These are phyloP conservation scores for Oxygymnocypris stewartii DNA, from an alignment of 2,113 vertebrate genomes.

Conservation along the genomic window DNA sequence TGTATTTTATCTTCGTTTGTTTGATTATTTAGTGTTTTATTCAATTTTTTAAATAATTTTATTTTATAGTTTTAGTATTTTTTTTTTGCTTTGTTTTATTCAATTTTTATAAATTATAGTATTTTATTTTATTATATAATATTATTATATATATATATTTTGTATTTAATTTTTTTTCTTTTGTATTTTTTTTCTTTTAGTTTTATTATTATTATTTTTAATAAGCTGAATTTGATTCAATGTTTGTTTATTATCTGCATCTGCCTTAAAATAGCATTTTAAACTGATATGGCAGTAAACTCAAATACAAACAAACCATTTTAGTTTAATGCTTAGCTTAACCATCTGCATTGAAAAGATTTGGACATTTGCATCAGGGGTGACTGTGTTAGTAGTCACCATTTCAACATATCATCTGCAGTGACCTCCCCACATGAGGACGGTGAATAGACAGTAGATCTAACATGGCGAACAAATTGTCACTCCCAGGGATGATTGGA, in stretches of 20 bases:
- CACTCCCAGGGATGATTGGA: conserved; percentile 53
- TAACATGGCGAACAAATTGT: conserved; percentile 45
- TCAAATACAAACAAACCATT: not conserved
- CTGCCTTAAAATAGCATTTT: not conserved
- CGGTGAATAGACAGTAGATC: conserved; percentile 35
- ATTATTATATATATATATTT: too few relatives aligned
- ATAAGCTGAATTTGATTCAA: not conserved
- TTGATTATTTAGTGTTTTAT: too few relatives aligned
- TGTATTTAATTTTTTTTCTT: not conserved
- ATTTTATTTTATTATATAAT: too few relatives aligned
- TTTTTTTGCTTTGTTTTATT: not conserved
- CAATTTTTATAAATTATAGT: not conserved
- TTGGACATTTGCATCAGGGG: not conserved
- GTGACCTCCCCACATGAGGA: conserved; percentile 40
- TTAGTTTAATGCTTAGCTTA: conserved; percentile 29
- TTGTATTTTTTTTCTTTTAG: not conserved
- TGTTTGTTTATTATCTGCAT: not conserved
- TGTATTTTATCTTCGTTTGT: too few relatives aligned
- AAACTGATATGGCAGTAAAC: not conserved
- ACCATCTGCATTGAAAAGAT: conserved; percentile 14
- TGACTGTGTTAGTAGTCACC: conserved; percentile 3
- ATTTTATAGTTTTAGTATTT: not conserved
- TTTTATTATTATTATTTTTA: not conserved
- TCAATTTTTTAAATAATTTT: too few relatives aligned
- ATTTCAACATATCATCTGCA: conserved; percentile 39